Percentiles rank a stretch among this genome's conserved stretches.
These are phyloP conservation scores for Apoda limacodes DNA, from an alignment of 2,888 invertebrate species.

Conservation along the genomic window DNA sequence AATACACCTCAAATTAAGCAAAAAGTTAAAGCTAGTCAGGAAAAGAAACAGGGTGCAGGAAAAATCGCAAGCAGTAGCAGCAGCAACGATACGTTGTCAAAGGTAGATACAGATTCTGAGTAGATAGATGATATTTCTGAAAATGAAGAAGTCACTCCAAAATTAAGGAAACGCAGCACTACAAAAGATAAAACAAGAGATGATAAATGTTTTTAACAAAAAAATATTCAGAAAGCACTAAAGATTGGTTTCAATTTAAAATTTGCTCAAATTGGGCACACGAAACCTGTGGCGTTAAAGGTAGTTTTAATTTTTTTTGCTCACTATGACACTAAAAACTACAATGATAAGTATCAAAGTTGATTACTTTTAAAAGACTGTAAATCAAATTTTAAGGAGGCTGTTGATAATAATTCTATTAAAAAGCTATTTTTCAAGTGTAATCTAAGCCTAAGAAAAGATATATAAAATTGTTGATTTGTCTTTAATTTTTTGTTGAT, in stretches of 20 bases:
- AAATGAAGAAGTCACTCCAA: slow-evolving; percentile 10
- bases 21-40: slow-evolving; percentile 9
- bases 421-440: slow-evolving; percentile 1
- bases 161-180: slow-evolving; percentile 9
- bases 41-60: slow-evolving; percentile 9
- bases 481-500: not conserved
- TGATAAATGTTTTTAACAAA: slow-evolving; percentile 13
- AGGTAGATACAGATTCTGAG: slow-evolving; percentile 8
- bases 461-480: not conserved
- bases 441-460: too few relatives aligned
- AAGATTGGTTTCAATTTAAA: slow-evolving; percentile 11
- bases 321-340: slow-evolving; percentile 5
- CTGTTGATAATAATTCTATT: slow-evolving; percentile 1
- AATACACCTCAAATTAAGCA: slow-evolving; percentile 10
- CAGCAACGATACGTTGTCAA: slow-evolving; percentile 8
- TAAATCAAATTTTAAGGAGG: not conserved
- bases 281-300: slow-evolving; percentile 13
- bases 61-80: slow-evolving; percentile 10
- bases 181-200: slow-evolving; percentile 12
- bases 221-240: slow-evolving; percentile 13
- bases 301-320: slow-evolving; percentile 14
- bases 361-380: slow-evolving; percentile 2
- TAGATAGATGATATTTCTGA: slow-evolving; percentile 11
- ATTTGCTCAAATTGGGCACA: slow-evolving; percentile 9
- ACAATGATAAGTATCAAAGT: slow-evolving; percentile 4